Conservation (phyloP, 2,113 vertebrate species). For the Toxotes jaculatrix region DNA sequence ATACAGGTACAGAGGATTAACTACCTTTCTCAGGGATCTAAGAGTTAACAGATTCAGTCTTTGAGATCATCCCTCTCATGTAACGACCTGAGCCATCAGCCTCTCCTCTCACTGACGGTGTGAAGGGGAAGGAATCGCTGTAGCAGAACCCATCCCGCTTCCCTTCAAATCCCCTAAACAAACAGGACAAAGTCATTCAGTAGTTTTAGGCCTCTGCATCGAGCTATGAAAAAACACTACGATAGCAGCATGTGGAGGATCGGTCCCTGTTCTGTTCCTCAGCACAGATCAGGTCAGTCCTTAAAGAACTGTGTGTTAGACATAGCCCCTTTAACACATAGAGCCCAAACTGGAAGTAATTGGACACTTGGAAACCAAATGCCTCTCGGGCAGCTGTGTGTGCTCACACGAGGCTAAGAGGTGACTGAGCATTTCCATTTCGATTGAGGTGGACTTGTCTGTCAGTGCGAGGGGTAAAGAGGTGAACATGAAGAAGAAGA, state of each 20-base stretch:
- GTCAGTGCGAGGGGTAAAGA: neutral
- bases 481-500: no score
- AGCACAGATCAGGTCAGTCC: conserved; percentile 57
- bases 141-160: conserved; percentile 39
- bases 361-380: neutral
- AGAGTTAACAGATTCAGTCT: conserved; percentile 17
- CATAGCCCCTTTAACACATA: no score
- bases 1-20: neutral
- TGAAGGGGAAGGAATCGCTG: conserved; percentile 31
- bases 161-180: conserved; percentile 65
- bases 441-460: neutral
- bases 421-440: no score
- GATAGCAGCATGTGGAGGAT: conserved; percentile 61
- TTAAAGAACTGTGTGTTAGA: no score
- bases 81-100: conserved; percentile 11
- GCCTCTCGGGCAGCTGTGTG: neutral
- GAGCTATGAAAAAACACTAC: conserved; percentile 43
- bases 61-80: conserved; percentile 11
- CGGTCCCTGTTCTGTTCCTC: conserved; percentile 56
- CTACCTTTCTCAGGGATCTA: neutral
- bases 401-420: neutral
- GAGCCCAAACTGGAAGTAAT: neutral
- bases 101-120: conserved; percentile 16
- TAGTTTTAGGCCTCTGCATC: conserved; percentile 22
- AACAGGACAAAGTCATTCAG: conserved; percentile 46